Conservation (phyloP, 2,113 vertebrate species). For the Campylorhamphus procurvoides region DNA sequence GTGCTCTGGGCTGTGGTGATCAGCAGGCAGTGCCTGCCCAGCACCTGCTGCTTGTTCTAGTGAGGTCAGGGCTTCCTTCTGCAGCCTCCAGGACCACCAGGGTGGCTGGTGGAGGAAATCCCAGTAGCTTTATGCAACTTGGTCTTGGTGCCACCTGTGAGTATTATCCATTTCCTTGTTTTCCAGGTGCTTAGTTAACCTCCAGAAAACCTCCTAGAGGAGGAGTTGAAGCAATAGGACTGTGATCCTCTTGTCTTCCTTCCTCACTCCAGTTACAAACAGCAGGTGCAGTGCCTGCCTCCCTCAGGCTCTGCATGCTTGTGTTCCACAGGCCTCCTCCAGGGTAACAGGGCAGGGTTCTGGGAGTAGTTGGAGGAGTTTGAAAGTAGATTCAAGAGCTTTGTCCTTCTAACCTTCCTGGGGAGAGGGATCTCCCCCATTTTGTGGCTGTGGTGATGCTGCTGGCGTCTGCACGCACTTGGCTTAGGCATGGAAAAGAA, state of each 20-base stretch:
- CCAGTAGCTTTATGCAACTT: neutral
- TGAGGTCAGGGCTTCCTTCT: rapidly evolving
- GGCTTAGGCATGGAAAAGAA: slow-evolving; percentile 50
- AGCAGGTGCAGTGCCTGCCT: neutral
- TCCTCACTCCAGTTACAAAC: neutral
- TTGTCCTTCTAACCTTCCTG: neutral
- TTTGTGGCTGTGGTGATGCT: neutral
- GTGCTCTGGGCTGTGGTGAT: neutral
- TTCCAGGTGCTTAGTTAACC: neutral
- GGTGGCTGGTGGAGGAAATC: neutral
- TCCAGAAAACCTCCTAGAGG: neutral
- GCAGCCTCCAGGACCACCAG: neutral
- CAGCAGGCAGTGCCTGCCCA: neutral
- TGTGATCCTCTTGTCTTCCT: neutral
- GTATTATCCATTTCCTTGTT: neutral
- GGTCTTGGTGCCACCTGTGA: neutral
- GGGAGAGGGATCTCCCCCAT: neutral
- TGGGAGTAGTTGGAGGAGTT: neutral
- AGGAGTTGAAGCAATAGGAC: neutral
- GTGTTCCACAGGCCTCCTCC: neutral
- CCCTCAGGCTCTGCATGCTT: neutral
- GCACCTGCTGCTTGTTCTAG: neutral
- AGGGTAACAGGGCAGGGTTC: neutral
- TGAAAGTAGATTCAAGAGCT: neutral
- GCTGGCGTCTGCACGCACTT: neutral